A percentile compares a stretch with the other conserved stretches of the same genome.
phyloP scores from a whole-genome alignment of 2,113 vertebrate genomes.

The Orientallactaga bullata region DNA sequence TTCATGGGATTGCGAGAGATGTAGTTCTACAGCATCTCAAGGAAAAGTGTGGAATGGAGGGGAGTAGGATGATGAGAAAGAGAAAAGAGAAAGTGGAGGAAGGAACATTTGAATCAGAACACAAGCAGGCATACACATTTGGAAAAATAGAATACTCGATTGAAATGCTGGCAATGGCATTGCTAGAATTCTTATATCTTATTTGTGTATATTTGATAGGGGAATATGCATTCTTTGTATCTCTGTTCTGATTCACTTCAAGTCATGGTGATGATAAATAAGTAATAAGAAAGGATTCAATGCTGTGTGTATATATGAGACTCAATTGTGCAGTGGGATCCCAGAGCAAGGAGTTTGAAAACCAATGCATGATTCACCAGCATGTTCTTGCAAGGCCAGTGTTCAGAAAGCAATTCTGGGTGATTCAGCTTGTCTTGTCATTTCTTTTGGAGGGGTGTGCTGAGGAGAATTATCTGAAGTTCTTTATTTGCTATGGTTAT shows the following conservation, averaged over 20 bases:
- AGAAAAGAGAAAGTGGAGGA: neutral
- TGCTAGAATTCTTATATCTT: conserved; percentile 30
- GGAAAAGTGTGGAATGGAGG: neutral
- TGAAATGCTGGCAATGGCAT: neutral
- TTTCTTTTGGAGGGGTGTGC: neutral
- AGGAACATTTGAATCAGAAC: neutral
- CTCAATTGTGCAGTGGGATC: conserved; percentile 23
- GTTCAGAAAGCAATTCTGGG: conserved; percentile 67
- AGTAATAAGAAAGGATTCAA: conserved; percentile 58
- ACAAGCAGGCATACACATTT: neutral
- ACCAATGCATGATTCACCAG: conserved; percentile 56
- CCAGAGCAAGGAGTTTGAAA: conserved; percentile 28
- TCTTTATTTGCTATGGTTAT: conserved; percentile 43
- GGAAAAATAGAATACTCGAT: neutral
- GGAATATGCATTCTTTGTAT: conserved; percentile 60
- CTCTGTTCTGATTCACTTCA: conserved; percentile 49
- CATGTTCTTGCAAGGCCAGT: conserved; percentile 15
- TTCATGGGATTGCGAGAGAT: neutral
- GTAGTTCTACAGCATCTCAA: conserved; percentile 8
- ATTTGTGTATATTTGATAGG: neutral
- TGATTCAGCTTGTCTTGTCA: conserved; percentile 38
- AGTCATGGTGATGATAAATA: conserved; percentile 55
- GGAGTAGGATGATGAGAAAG: neutral
- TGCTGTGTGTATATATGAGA: conserved; percentile 41
- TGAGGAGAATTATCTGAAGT: neutral